Evolutionary conservation across 2,888 invertebrate genomes (phyloP), one percentile per base, ranked within the genome.

Genomic region (Hololepta plana): DNA sequence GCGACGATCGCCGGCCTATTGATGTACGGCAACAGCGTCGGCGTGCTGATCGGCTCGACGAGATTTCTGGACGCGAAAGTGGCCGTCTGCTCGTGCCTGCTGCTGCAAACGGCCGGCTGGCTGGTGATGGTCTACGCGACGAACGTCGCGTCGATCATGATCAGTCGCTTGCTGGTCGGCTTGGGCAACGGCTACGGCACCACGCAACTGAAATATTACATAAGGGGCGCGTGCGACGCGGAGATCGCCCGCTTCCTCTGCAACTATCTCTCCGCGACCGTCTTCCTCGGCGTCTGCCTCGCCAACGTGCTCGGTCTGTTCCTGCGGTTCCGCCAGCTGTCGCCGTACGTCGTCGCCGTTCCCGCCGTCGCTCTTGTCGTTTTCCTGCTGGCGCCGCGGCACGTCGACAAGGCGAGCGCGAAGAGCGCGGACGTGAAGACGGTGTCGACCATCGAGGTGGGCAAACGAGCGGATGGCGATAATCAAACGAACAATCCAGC

Each of bases 11-110:
- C 40, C 3, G 39, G 39, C 8, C 37, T 40, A 16, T 29, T 40
- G n/a, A 32, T 38, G 37, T 36, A 40, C 26, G 40, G 39, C 27
- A 40, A 40, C 33, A 31, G 32, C 4, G 20, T 39, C 7, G 40
- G 40, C 15, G 26, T 29, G 9, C 31, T 39, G 7, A 36, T 40
- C 17, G 35, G 37, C 17, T 35, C 33, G 2, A 26, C 28, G n/a
- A 36, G 27, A 10, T 28, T 31, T 10, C 16, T 40, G 8, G 32
- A 35, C 4, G 35, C 32, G 17, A 39, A 36, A 32, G 17, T 33
- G 8, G 35, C 33, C 3, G 28, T 40, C 10, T 33, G 37, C 28
- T 15, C 37, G 3, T 34, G 36, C 28, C 27, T 20, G 15, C 21
- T 26, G 13, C 24, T 37, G n/a, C 39, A 40, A 31, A 30, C 36